Conservation (phyloP, 2,113 vertebrate genomes). For the Epinephelus cyanopodus region DNA sequence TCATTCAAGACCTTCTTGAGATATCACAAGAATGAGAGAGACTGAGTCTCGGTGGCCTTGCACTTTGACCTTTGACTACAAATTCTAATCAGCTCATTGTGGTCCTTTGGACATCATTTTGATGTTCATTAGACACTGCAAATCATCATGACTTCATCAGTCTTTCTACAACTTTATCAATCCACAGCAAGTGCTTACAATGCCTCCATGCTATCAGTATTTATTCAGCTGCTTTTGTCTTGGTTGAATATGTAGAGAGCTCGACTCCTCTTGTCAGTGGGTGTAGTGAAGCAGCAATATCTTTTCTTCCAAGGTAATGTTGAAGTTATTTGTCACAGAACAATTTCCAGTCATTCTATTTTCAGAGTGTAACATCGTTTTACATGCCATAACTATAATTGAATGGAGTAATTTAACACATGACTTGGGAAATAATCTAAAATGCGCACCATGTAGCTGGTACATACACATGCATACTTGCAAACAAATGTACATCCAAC, state of each 20-base stretch:
- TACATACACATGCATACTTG: background rate
- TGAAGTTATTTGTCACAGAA: constrained; percentile 19
- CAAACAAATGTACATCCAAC: background rate
- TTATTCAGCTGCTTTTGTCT: background rate
- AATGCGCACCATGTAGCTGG: background rate
- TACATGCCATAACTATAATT: constrained; percentile 15
- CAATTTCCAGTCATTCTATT: constrained; percentile 30
- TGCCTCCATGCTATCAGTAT: background rate
- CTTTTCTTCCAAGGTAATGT: constrained; percentile 5
- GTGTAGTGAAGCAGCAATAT: constrained; percentile 14
- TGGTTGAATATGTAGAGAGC: background rate
- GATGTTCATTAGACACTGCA: background rate
- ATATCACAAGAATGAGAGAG: no score
- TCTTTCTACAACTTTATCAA: background rate
- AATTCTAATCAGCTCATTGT: no score
- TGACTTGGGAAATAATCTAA: constrained; percentile 11
- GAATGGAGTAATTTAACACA: constrained; percentile 32
- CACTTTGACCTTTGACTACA: no score
- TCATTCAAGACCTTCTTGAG: no score
- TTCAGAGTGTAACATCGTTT: constrained; percentile 26
- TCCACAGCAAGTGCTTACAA: background rate
- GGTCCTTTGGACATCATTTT: background rate
- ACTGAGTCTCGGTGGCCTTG: no score
- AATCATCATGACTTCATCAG: background rate
- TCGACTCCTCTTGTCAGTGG: constrained; percentile 9